Evolutionary conservation across 2,888 invertebrate genomes (phyloP).

Genomic region (Helicoverpa assulta): DNA sequence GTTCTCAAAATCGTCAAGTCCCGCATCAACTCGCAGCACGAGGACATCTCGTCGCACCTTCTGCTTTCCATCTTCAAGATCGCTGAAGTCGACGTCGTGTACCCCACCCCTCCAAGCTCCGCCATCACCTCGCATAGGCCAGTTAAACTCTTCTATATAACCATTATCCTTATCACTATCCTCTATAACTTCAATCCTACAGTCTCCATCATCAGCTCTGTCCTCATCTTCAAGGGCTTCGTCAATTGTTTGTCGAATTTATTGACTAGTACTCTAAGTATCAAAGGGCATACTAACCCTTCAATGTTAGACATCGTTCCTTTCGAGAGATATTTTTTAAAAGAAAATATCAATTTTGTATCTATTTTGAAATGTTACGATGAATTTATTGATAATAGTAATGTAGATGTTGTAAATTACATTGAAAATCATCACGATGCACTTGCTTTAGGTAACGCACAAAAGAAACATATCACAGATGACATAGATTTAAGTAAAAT

Average conservation of each 20-base stretch:
- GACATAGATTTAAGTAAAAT: conserved; percentile 77
- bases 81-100: conserved; percentile 96
- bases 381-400: conserved; percentile 80
- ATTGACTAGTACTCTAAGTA: conserved; percentile 71
- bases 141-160: conserved; percentile 72
- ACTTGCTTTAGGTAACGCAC: conserved; percentile 87
- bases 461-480: conserved; percentile 76
- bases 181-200: conserved; percentile 73
- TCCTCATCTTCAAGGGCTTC: conserved; percentile 69
- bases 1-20: conserved; percentile 95
- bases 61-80: conserved; percentile 97
- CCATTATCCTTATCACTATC: conserved; percentile 77
- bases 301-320: conserved; percentile 74
- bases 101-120: conserved; percentile 92
- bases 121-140: conserved; percentile 77
- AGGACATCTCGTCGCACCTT: conserved; percentile 96
- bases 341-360: conserved; percentile 77
- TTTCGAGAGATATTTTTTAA: conserved; percentile 82
- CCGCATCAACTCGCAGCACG: conserved; percentile 95
- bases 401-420: conserved; percentile 79
- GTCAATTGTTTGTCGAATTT: conserved; percentile 85
- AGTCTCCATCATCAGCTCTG: conserved; percentile 59
- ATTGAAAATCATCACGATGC: conserved; percentile 79
- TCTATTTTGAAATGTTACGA: conserved; percentile 84
- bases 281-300: conserved; percentile 53